Evolutionary conservation across 2,797 vertebrate genomes (phyloP).

Genomic region (Tachyglossus aculeatus): DNA sequence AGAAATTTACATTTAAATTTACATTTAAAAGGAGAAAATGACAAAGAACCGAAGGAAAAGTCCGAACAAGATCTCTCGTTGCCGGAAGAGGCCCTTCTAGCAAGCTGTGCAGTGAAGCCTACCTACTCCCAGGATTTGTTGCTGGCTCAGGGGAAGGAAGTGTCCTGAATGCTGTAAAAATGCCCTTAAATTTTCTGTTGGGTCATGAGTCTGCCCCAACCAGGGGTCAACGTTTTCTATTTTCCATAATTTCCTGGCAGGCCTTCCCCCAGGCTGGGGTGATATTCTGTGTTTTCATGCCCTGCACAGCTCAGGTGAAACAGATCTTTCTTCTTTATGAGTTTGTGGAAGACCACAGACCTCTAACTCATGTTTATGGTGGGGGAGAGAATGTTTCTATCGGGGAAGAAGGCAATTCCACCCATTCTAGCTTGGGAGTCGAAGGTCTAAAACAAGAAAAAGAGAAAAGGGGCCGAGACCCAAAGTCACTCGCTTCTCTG

Average conservation of each 20-base stretch:
- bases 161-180: neutral
- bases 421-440: neutral
- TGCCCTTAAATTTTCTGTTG: neutral
- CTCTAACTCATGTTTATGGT: neutral
- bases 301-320: neutral
- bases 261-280: neutral
- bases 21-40: neutral
- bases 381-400: neutral
- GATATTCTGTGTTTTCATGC: neutral
- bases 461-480: too few species aligned
- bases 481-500: too few species aligned
- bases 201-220: neutral
- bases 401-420: slow-evolving; percentile 1
- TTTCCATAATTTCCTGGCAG: neutral
- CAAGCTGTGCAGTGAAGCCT: neutral
- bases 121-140: neutral
- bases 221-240: neutral
- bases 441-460: too few species aligned
- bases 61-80: neutral
- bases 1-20: too few species aligned
- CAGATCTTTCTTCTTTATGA: neutral
- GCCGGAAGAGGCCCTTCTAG: neutral
- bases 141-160: neutral
- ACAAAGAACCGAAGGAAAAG: neutral
- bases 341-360: neutral